Evolutionary conservation across 1,140 invertebrate species (phyloP).

Genomic region (Drosophila novamexicana): DNA sequence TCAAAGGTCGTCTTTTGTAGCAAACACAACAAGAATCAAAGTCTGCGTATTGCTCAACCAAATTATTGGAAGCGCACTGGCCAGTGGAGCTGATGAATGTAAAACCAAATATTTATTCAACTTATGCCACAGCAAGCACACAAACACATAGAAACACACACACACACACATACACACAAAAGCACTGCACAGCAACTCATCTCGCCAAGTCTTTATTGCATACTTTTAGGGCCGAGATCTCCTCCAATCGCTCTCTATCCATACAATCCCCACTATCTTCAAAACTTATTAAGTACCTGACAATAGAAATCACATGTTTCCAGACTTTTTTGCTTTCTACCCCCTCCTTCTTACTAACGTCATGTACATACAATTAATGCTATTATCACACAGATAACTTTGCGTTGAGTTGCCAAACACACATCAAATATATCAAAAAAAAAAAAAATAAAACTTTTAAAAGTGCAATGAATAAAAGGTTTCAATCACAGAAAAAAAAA

Average conservation of each 20-base stretch:
- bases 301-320: conserved; percentile 67
- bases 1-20: conserved; percentile 84
- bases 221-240: conserved; percentile 34
- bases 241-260: conserved; percentile 12
- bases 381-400: conserved; percentile 13
- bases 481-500: conserved; percentile 58
- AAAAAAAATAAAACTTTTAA: conserved; percentile 37
- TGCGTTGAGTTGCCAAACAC: conserved; percentile 42
- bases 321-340: neutral
- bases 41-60: conserved; percentile 79
- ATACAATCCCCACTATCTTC: conserved; percentile 26
- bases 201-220: conserved; percentile 36
- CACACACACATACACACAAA: conserved; percentile 13
- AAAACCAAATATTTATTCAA: conserved; percentile 44
- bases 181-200: conserved; percentile 52
- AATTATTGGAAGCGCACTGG: conserved; percentile 70
- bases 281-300: conserved; percentile 82
- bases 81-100: conserved; percentile 51
- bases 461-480: conserved; percentile 62
- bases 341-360: conserved; percentile 12
- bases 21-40: conserved; percentile 80
- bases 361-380: conserved; percentile 56
- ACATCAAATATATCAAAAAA: conserved; percentile 14
- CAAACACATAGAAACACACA: conserved; percentile 20
- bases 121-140: conserved; percentile 12